These are phyloP conservation scores for Stigmatopora nigra DNA, from an alignment of 2,113 vertebrate genomes.

Conservation along the genomic window DNA sequence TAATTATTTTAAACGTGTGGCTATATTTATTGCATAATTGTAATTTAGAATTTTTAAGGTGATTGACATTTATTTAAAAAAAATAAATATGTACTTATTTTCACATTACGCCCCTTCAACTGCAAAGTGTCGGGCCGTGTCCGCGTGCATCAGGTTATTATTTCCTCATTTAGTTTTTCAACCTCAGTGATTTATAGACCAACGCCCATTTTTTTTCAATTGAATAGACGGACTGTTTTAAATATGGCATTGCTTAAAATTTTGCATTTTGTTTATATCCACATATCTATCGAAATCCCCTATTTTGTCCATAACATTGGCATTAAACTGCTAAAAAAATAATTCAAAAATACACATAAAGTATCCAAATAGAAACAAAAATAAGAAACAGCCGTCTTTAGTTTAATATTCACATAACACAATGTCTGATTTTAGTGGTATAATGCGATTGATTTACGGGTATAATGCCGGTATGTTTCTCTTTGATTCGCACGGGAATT, in stretches of 20 bases:
- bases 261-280: no score
- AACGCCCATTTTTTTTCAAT: slow-evolving; percentile 1
- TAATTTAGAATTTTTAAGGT: neutral
- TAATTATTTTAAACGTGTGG: no score
- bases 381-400: neutral
- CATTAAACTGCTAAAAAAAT: neutral
- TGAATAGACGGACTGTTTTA: neutral
- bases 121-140: neutral
- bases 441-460: neutral
- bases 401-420: neutral
- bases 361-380: neutral
- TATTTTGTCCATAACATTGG: no score
- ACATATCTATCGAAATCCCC: no score
- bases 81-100: neutral
- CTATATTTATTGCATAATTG: neutral
- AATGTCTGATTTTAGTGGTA: neutral
- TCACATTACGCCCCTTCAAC: neutral
- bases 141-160: slow-evolving; percentile 10
- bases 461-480: neutral
- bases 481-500: neutral
- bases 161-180: slow-evolving; percentile 15
- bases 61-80: neutral
- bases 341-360: neutral
- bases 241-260: neutral
- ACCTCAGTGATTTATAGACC: slow-evolving; percentile 20